These are phyloP conservation scores for Crossaster papposus DNA, from an alignment of 53 echinoderm and acorn worm genomes.

Conservation along the genomic window DNA sequence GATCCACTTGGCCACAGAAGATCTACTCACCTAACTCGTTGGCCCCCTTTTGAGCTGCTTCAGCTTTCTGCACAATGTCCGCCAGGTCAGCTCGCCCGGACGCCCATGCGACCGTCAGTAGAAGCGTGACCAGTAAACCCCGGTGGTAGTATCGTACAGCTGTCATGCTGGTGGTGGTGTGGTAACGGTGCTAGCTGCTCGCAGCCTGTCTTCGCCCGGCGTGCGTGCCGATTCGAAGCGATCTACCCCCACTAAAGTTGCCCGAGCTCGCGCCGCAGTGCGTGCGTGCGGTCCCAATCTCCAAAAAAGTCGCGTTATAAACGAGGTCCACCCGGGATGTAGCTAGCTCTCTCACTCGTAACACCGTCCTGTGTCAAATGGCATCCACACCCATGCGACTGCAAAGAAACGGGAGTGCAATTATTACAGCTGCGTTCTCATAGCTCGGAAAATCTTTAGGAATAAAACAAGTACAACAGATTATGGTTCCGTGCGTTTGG, in stretches of 20 bases:
- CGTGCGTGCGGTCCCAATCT: neutral
- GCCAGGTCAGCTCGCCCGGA: slow-evolving; percentile 23
- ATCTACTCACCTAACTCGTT: slow-evolving; percentile 42
- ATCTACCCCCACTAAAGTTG: neutral
- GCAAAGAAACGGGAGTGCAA: slow-evolving; percentile 6
- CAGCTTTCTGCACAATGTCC: slow-evolving; percentile 25
- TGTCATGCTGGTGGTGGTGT: slow-evolving; percentile 26
- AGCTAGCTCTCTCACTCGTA: neutral
- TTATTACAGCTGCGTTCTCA: neutral
- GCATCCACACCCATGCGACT: neutral
- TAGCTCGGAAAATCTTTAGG: neutral
- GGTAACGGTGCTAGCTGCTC: too few species aligned
- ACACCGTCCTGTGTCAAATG: neutral
- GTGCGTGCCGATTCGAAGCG: slow-evolving; percentile 7
- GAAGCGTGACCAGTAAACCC: slow-evolving; percentile 26
- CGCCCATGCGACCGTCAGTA: slow-evolving; percentile 34
- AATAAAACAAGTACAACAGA: neutral
- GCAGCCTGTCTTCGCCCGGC: neutral
- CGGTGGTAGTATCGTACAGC: slow-evolving; percentile 20
- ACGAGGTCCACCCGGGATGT: neutral
- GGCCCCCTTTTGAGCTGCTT: slow-evolving; percentile 26
- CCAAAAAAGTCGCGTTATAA: neutral
- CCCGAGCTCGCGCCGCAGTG: too few species aligned
- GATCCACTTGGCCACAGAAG: too few species aligned
- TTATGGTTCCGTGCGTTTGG: slow-evolving; percentile 3